These are phyloP conservation scores for Proisotoma minuta DNA, from an alignment of 2,888 invertebrate species.

Conservation along the genomic window DNA sequence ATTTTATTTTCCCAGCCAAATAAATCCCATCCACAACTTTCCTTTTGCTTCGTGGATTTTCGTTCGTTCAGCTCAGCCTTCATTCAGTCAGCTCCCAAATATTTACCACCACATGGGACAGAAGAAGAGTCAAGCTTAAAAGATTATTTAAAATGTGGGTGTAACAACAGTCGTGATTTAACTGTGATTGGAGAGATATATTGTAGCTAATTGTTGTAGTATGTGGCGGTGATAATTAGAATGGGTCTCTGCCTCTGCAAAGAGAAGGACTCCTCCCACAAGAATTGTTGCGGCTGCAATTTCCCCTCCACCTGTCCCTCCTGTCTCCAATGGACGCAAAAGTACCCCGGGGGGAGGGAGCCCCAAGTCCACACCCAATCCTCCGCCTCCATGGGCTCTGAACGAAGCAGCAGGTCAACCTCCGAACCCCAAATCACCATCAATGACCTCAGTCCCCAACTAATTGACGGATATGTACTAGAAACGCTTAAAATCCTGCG, in stretches of 20 bases:
- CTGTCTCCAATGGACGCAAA: slow-evolving; percentile 44
- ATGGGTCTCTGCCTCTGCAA: slow-evolving; percentile 79
- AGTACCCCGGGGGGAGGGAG: slow-evolving; percentile 23
- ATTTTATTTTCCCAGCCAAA: no score
- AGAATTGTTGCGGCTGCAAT: slow-evolving; percentile 38
- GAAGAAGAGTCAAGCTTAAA: no score
- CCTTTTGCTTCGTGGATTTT: no score
- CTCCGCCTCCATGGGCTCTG: slow-evolving; percentile 22
- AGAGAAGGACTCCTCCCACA: slow-evolving; percentile 49
- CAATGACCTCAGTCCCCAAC: slow-evolving; percentile 30
- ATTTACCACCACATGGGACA: no score
- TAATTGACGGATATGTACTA: slow-evolving; percentile 68
- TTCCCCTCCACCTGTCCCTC: slow-evolving; percentile 35
- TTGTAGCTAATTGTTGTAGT: background rate
- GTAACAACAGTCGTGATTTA: no score
- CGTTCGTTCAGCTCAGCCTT: no score
- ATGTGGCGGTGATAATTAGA: slow-evolving; percentile 27
- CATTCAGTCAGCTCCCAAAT: no score
- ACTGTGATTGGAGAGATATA: no score
- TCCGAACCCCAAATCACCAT: slow-evolving; percentile 40
- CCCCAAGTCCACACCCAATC: slow-evolving; percentile 4
- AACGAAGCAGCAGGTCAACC: slow-evolving; percentile 35
- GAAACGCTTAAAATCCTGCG: slow-evolving; percentile 76
- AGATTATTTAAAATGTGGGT: no score
- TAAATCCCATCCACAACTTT: no score